Percentiles rank a stretch among this genome's conserved stretches.
These are phyloP conservation scores for Podiceps cristatus DNA, from an alignment of 2,113 vertebrate genomes.

Conservation along the genomic window DNA sequence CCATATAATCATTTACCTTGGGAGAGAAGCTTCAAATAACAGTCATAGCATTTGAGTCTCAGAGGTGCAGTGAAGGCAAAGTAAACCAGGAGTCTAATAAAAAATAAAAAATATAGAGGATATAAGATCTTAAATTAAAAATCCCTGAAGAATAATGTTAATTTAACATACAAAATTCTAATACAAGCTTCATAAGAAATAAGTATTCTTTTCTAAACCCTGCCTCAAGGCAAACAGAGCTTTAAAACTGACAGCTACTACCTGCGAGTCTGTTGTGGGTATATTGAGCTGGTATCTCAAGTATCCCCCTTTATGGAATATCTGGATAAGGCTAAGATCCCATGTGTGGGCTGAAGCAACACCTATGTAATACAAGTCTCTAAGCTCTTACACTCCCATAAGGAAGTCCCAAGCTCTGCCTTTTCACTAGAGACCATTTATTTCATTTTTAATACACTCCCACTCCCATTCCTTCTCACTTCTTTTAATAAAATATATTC, in stretches of 20 bases:
- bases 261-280: neutral
- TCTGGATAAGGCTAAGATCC: neutral
- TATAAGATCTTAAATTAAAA: constrained; percentile 32
- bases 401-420: neutral
- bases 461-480: neutral
- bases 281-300: neutral
- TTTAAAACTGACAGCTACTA: constrained; percentile 14
- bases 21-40: neutral
- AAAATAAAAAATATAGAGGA: neutral
- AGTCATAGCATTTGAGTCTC: neutral
- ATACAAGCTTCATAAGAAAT: neutral
- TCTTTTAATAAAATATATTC: neutral
- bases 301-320: neutral
- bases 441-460: neutral
- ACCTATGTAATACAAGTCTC: neutral
- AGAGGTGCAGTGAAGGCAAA: neutral
- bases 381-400: neutral
- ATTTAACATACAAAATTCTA: neutral
- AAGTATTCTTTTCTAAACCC: neutral
- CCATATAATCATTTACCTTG: neutral
- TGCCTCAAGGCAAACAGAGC: neutral
- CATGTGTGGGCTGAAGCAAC: neutral
- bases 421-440: neutral
- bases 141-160: constrained; percentile 11
- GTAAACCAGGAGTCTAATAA: neutral